A percentile compares a stretch with the other conserved stretches of the same genome.
These are phyloP conservation scores for Temnothorax unifasciatus DNA, from an alignment of 2,888 invertebrate genomes.

Conservation along the genomic window DNA sequence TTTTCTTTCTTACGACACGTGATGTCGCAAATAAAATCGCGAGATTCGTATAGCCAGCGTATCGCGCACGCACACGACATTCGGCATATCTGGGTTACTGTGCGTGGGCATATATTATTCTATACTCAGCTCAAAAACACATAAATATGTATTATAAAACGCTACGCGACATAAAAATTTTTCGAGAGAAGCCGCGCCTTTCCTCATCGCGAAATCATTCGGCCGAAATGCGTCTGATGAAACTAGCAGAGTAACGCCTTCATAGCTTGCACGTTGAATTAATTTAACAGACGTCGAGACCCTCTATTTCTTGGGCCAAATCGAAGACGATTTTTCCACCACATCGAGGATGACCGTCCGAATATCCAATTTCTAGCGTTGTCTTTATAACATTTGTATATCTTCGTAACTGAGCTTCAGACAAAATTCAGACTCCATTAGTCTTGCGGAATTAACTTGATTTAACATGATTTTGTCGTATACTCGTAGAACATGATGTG, in stretches of 20 bases:
- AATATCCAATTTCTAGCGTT: background rate
- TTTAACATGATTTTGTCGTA: background rate
- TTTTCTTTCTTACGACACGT: constrained; percentile 1
- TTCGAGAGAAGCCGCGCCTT: constrained; percentile 12
- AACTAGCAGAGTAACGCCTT: background rate
- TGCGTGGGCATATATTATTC: constrained; percentile 19
- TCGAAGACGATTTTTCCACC: background rate
- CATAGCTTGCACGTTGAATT: background rate
- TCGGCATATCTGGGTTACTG: constrained; percentile 36
- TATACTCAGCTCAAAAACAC: background rate
- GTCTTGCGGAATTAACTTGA: background rate
- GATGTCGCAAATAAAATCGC: constrained; percentile 34
- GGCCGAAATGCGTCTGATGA: background rate
- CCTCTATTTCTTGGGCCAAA: background rate
- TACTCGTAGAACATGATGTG: background rate
- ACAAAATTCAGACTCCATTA: background rate
- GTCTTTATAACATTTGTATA: background rate
- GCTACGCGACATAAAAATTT: constrained; percentile 7
- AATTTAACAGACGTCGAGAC: background rate
- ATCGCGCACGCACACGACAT: background rate
- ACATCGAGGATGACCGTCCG: background rate
- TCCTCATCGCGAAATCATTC: background rate
- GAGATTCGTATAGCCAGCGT: background rate
- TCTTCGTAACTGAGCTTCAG: background rate
- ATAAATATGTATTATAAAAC: background rate